A percentile compares a stretch with the other conserved stretches of the same genome.
Evolutionary conservation across 2,113 vertebrate species (phyloP).

Genomic region (Semnopithecus entellus): DNA sequence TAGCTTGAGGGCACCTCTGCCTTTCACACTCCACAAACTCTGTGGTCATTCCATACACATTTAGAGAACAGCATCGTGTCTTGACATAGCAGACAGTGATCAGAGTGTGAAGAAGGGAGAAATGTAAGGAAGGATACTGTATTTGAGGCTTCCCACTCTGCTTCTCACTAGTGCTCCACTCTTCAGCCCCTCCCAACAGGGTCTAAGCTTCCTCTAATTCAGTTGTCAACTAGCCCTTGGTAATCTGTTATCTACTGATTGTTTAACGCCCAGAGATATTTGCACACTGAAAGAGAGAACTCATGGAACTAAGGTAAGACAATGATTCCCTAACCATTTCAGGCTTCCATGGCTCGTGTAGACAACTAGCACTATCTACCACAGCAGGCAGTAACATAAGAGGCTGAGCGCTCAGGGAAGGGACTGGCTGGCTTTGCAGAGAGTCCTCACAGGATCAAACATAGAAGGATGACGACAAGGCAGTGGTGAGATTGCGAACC

Average conservation of each 20-base stretch:
- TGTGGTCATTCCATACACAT: too few species aligned
- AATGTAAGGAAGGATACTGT: rapidly evolving
- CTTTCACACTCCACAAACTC: background rate
- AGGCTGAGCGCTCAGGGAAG: background rate
- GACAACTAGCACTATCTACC: rapidly evolving
- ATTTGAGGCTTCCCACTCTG: background rate
- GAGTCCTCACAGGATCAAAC: too few species aligned
- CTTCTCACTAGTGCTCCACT: too few species aligned
- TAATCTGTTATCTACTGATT: background rate
- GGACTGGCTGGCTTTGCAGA: background rate
- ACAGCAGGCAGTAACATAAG: too few species aligned
- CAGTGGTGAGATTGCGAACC: background rate
- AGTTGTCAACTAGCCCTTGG: background rate
- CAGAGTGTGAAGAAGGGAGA: too few species aligned
- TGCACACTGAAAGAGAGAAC: background rate
- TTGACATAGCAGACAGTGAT: background rate
- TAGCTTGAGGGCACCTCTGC: background rate
- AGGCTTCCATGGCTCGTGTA: rapidly evolving
- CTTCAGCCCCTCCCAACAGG: background rate
- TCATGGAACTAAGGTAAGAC: background rate
- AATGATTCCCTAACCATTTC: too few species aligned
- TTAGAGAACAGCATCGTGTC: rapidly evolving
- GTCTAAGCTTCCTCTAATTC: rapidly evolving
- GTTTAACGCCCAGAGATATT: background rate
- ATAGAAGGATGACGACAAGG: rapidly evolving